Base-by-base conservation (phyloP, 2,888 invertebrate species). In the Ochropleura leucogaster region DNA sequence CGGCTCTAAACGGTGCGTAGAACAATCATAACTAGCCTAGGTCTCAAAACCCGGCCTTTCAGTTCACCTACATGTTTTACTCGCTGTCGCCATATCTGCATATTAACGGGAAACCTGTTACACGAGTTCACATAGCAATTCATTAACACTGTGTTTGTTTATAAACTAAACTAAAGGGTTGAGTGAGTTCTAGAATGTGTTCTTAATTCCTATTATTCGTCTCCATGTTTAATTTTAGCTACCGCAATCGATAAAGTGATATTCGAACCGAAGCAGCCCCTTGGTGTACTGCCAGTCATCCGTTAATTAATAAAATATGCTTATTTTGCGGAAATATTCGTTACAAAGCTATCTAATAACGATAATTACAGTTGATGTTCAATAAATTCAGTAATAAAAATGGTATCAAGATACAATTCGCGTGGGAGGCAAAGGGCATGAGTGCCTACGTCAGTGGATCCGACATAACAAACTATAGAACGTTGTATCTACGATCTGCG, bases 1-100 rank as follows among this genome's bases (percentile, higher is more conserved):
- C 91, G 90, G 89, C 89, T 90, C 91, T 94, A 95, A 95, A 95
- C 94, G 95, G 96, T 96, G 86, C 89, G 96, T 95, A 92, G 68
- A 83, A 80, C 68, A 69, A 74, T 79, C 30, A 72, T 81, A 55
- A 75, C 77, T 63, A 67, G 57, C 77, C 70, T 63, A 67, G 53
- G 18, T 66, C 51, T 16, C 57, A 68, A 42, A 30, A 71, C 30
- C 64, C 69, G 68, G 57, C 66, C 76, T 67, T 53, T 66, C 70
- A 42, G 47, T 53, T 65, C 76, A 53, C 40, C 20, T 69, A 49
- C 46, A 72, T 46, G 64, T 72, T 78, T 81, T 77, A 62, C 59
- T 63, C 46, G 68, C 74, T 71, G 86, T 85, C 91, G 92, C 92
- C 92, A 93, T 93, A 87, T 85, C 89, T 84, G 75, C 80, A 82